phyloP scores from a whole-genome alignment of 2,888 invertebrate species.

The Acanthosepion esculentum region DNA sequence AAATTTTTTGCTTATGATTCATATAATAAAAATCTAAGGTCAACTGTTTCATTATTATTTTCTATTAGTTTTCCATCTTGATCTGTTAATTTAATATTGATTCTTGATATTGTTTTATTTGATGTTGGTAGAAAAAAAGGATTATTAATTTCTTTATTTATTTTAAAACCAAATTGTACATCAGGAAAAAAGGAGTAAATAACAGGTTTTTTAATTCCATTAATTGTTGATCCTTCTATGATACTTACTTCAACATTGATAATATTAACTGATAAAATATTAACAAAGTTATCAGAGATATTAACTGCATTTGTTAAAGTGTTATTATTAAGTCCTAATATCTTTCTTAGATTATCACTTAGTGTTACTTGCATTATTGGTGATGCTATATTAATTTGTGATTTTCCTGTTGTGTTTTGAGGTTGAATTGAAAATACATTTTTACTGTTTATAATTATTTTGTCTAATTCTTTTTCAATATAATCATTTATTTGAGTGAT shows the following conservation, averaged over 20 bases:
- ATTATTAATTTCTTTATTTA: slow-evolving; percentile 36
- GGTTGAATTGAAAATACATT: slow-evolving; percentile 23
- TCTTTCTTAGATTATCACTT: background rate
- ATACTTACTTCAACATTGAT: background rate
- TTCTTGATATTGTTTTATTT: background rate
- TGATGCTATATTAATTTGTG: background rate
- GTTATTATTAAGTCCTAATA: background rate
- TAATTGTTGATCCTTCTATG: background rate
- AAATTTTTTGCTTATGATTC: background rate
- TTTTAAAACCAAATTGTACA: background rate
- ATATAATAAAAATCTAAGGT: background rate
- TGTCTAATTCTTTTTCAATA: background rate
- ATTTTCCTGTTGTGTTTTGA: background rate
- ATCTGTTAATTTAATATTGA: background rate
- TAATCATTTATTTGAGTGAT: background rate
- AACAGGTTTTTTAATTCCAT: background rate
- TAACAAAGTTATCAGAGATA: background rate
- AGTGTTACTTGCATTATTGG: background rate
- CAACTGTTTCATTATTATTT: background rate
- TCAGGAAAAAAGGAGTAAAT: background rate
- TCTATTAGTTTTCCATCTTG: slow-evolving; percentile 3
- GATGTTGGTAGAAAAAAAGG: background rate
- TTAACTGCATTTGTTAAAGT: rapidly evolving
- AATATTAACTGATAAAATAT: background rate
- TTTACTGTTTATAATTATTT: background rate